Evolutionary conservation across 2,797 vertebrate genomes (phyloP).

Genomic region (Dermochelys coriacea): DNA sequence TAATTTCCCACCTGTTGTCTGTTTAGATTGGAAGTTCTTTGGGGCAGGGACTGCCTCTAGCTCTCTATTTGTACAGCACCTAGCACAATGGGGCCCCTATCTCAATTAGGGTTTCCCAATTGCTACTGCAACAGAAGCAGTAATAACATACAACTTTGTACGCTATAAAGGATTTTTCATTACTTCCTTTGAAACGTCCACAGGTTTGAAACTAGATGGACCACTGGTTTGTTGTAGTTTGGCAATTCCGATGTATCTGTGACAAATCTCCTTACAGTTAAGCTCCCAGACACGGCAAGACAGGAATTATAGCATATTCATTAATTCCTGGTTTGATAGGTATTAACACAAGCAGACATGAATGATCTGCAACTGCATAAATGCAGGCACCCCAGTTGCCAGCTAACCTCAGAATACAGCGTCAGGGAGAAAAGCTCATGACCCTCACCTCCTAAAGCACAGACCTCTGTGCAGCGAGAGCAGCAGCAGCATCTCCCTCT

Average conservation of each 20-base stretch:
- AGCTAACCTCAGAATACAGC: not conserved
- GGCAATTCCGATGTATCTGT: not conserved
- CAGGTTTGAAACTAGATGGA: not conserved
- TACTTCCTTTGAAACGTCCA: not conserved
- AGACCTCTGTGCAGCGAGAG: not conserved
- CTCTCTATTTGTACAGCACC: not conserved
- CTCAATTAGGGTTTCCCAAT: not conserved
- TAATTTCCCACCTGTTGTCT: not conserved
- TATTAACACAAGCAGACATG: not conserved
- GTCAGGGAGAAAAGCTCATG: not conserved
- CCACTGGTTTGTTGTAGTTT: not conserved
- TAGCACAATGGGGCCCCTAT: not conserved
- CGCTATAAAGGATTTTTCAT: not conserved
- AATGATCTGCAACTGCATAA: not conserved
- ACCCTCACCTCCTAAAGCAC: not conserved
- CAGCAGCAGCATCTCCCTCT: not conserved
- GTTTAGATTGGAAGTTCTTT: not conserved
- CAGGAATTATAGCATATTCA: not conserved
- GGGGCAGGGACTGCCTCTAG: not conserved
- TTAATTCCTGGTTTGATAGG: not conserved
- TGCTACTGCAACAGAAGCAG: not conserved
- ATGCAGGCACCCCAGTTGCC: not conserved
- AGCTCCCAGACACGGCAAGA: not conserved
- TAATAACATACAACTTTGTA: not conserved
- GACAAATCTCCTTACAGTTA: not conserved